Conservation (phyloP, 2,113 vertebrate species). For the Calidris pugnax region DNA sequence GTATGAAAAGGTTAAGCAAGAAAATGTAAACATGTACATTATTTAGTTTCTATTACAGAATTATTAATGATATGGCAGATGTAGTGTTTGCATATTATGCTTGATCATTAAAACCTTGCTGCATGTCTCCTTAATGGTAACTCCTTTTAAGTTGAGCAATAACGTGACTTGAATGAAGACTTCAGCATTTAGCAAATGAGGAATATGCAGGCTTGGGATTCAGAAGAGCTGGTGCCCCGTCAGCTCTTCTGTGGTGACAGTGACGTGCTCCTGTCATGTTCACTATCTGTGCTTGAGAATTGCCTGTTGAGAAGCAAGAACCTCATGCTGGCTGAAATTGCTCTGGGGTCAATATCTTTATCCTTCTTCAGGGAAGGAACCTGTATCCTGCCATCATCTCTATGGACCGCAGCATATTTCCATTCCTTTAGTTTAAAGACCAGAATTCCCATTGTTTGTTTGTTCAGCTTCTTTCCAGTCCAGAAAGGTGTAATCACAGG, state of each 20-base stretch:
- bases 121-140: not conserved
- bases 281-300: not conserved
- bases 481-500: not conserved
- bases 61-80: not conserved
- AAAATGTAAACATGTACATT: not conserved
- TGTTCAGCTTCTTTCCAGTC: not conserved
- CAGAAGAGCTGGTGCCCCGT: not conserved
- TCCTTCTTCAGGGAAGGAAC: not conserved
- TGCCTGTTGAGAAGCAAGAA: constrained; percentile 15
- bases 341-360: not conserved
- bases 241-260: not conserved
- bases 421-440: not conserved
- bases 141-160: not conserved
- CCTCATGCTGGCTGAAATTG: not conserved
- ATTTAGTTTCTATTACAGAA: not conserved
- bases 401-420: rapidly evolving
- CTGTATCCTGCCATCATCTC: not conserved
- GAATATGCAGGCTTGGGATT: not conserved
- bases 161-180: not conserved
- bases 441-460: not conserved
- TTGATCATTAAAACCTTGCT: not conserved
- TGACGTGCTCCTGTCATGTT: constrained; percentile 5
- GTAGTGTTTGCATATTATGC: not conserved
- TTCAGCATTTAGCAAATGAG: not conserved
- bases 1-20: not conserved